Conservation (phyloP, 2,888 invertebrate species). For the Ochropacha duplaris region DNA sequence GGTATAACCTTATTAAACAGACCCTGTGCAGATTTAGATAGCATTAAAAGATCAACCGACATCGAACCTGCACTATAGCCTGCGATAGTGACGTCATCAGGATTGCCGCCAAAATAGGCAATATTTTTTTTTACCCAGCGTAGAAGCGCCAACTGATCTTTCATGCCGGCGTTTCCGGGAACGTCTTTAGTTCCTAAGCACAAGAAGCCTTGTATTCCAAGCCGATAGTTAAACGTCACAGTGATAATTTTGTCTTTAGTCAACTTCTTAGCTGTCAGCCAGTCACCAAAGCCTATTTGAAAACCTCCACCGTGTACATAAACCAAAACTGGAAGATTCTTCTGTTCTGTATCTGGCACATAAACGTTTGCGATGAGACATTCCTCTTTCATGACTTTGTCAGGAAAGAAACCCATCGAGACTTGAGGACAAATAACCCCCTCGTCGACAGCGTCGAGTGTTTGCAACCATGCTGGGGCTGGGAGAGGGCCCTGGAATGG, state of each 20-base stretch:
- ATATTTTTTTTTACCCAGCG: slow-evolving; percentile 50
- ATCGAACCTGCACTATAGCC: slow-evolving; percentile 45
- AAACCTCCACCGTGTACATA: slow-evolving; percentile 44
- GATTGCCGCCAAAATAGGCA: slow-evolving; percentile 46
- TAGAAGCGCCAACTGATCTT: slow-evolving; percentile 45
- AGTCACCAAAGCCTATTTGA: slow-evolving; percentile 25
- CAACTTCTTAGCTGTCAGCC: slow-evolving; percentile 18
- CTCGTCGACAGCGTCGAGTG: slow-evolving; percentile 35
- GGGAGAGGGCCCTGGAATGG: slow-evolving; percentile 45
- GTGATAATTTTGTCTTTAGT: slow-evolving; percentile 27
- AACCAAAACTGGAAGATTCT: slow-evolving; percentile 38
- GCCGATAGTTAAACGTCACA: slow-evolving; percentile 41
- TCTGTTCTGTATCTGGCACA: slow-evolving; percentile 46
- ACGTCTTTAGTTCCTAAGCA: slow-evolving; percentile 39
- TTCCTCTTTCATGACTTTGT: slow-evolving; percentile 37
- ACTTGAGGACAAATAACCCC: slow-evolving; percentile 40
- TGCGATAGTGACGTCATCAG: slow-evolving; percentile 43
- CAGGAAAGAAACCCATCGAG: background rate
- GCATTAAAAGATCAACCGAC: slow-evolving; percentile 36
- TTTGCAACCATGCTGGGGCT: slow-evolving; percentile 33
- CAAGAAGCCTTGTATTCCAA: slow-evolving; percentile 38
- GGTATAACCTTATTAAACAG: slow-evolving; percentile 45
- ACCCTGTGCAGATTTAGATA: slow-evolving; percentile 40
- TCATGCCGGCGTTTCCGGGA: slow-evolving; percentile 53
- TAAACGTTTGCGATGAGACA: slow-evolving; percentile 59